Percentiles rank a stretch among this genome's conserved stretches.
These are phyloP conservation scores for Drosophila erecta DNA, from an alignment of 1,140 invertebrate genomes.

Conservation along the genomic window DNA sequence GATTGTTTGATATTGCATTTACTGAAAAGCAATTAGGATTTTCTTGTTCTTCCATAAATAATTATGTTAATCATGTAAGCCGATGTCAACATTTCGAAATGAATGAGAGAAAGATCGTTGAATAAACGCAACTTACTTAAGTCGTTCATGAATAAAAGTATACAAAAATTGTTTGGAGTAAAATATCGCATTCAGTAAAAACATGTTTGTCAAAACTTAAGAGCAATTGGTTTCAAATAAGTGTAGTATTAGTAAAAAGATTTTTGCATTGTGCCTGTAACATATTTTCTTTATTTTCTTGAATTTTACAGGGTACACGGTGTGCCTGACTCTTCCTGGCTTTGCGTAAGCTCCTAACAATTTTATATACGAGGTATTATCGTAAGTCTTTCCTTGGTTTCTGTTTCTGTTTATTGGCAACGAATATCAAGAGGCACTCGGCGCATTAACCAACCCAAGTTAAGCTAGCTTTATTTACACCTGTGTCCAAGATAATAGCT, in stretches of 20 bases:
- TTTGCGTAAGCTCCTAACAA: constrained; percentile 20
- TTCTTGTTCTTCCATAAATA: neutral
- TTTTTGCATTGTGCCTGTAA: too few relatives aligned
- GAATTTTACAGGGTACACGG: neutral
- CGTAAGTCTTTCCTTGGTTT: constrained; percentile 7
- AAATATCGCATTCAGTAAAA: too few relatives aligned
- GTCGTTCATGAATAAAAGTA: too few relatives aligned
- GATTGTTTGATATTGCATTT: neutral
- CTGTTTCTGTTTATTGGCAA: constrained; percentile 44
- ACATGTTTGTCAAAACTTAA: too few relatives aligned
- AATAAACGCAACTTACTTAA: too few relatives aligned
- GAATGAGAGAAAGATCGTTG: too few relatives aligned
- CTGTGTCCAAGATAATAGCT: neutral
- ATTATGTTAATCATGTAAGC: too few relatives aligned
- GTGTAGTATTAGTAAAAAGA: too few relatives aligned
- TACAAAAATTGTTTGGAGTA: too few relatives aligned
- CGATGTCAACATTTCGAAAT: too few relatives aligned
- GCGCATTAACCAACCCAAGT: constrained; percentile 21
- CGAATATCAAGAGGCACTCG: constrained; percentile 22
- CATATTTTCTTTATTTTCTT: too few relatives aligned
- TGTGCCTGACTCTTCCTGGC: neutral
- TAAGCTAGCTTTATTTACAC: neutral
- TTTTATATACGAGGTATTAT: constrained; percentile 28
- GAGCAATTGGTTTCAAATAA: too few relatives aligned
- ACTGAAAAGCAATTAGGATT: neutral